These are phyloP conservation scores for Cataglyphis albicans DNA, from an alignment of 2,888 invertebrate species.

Conservation along the genomic window DNA sequence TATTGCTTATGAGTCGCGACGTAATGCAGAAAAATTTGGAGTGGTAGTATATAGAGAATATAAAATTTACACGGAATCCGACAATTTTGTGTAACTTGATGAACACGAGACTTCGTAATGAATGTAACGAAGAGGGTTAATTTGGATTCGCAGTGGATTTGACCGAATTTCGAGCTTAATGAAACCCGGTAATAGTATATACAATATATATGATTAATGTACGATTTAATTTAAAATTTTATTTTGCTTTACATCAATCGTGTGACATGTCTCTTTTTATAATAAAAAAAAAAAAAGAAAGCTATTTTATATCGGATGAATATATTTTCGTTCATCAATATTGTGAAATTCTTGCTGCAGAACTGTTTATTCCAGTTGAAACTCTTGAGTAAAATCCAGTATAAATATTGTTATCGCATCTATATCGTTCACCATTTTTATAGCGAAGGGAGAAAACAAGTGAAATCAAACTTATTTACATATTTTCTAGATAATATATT, in stretches of 20 bases:
- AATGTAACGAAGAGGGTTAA: slow-evolving; percentile 51
- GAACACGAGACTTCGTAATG: slow-evolving; percentile 48
- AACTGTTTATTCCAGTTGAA: not conserved
- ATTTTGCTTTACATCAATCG: slow-evolving; percentile 7
- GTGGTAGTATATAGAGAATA: not conserved
- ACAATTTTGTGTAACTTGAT: slow-evolving; percentile 48
- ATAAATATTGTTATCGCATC: not conserved
- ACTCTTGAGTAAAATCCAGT: not conserved
- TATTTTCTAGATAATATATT: not conserved
- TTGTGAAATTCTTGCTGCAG: not conserved
- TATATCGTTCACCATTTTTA: not conserved
- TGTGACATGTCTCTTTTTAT: not conserved
- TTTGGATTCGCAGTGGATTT: slow-evolving; percentile 39
- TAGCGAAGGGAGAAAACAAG: not conserved
- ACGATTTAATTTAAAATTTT: slow-evolving; percentile 23
- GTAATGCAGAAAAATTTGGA: not conserved
- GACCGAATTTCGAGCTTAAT: slow-evolving; percentile 50
- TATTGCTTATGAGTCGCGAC: not conserved
- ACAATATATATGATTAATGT: slow-evolving; percentile 12
- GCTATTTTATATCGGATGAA: not conserved
- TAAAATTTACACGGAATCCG: slow-evolving; percentile 36
- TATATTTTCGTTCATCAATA: not conserved
- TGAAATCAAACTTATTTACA: not conserved
- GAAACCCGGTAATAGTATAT: slow-evolving; percentile 27
- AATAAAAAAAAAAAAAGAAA: not conserved